These are phyloP conservation scores for Bos javanicus DNA, from an alignment of 2,113 vertebrate genomes.

Conservation along the genomic window DNA sequence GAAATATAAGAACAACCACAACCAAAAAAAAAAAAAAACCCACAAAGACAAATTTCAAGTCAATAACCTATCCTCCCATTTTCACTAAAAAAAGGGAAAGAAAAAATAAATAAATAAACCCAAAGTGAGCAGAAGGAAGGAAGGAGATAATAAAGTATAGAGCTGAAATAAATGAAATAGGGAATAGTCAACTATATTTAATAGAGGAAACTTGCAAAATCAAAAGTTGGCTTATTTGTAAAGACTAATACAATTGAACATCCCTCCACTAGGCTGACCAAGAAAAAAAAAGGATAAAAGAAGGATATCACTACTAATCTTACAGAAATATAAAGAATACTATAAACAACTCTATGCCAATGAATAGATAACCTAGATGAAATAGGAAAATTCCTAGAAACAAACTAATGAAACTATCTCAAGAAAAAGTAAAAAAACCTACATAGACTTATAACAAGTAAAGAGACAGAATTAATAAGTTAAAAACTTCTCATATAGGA, in stretches of 20 bases:
- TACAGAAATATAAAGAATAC: neutral
- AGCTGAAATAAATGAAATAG: neutral
- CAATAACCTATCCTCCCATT: neutral
- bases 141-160: neutral
- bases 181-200: neutral
- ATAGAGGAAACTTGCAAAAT: neutral
- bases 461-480: neutral
- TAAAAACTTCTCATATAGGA: neutral
- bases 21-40: neutral
- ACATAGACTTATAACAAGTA: neutral
- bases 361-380: neutral
- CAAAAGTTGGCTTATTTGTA: neutral
- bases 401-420: neutral
- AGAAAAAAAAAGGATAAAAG: neutral
- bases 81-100: neutral
- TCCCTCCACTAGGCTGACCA: neutral
- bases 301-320: neutral
- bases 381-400: neutral
- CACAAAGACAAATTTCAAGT: neutral
- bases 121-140: neutral
- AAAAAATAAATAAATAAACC: neutral
- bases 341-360: neutral
- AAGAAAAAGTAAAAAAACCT: neutral
- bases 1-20: neutral
- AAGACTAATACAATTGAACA: conserved; percentile 26